Base-by-base conservation (phyloP, 1,140 invertebrate species). In the Thereuonema tuberculata region DNA sequence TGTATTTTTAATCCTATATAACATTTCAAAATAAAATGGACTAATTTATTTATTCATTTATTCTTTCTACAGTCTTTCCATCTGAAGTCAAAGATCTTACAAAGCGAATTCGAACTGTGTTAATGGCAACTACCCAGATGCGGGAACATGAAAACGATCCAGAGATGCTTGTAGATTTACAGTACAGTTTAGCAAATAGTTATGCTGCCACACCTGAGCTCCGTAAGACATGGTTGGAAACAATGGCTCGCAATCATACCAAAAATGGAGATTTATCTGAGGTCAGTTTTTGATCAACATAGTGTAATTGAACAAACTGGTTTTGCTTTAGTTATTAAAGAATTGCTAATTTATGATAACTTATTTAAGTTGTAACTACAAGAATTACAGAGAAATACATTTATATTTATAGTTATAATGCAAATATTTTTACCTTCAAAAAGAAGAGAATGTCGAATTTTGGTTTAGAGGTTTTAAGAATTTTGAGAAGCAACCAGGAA, bases 201-300 rank as follows among this genome's bases (percentile, higher is more conserved):
- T 98, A 96, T 71, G 87, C 92, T 49, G 92, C 89, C 56, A 96
- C 91, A 0, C 91, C 93, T 1, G 89, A 94, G 70, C 74, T 97
- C 47, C 75, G 93, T 1, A 86, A 90, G 70, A 94, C 93, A 0
- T 94, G 93, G 92, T 79, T 98, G 2, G 85, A 93, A 63, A 89
- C 88, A 1, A 92, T 97, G 82, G 88, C 91, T 1, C 70, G 73
- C 53, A 60, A 90, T 72, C 90, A 96, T 70, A 78, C 82, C 0
- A 78, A 83, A 59, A 82, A 89, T 70, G 78, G 78, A 20, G 86
- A 93, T 75, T 84, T 81, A 68, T 89, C 89, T 1, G 88, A 91
- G 75, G 82, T 82, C n/a, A n/a, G n/a, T n/a, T n/a, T n/a, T n/a
- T n/a, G n/a, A 69, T 61, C 62, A 58, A 48, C 43, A 46, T 52